Evolutionary conservation across 2,888 invertebrate species (phyloP), one percentile per base, ranked within the genome.

Genomic region (Morpho achilles): DNA sequence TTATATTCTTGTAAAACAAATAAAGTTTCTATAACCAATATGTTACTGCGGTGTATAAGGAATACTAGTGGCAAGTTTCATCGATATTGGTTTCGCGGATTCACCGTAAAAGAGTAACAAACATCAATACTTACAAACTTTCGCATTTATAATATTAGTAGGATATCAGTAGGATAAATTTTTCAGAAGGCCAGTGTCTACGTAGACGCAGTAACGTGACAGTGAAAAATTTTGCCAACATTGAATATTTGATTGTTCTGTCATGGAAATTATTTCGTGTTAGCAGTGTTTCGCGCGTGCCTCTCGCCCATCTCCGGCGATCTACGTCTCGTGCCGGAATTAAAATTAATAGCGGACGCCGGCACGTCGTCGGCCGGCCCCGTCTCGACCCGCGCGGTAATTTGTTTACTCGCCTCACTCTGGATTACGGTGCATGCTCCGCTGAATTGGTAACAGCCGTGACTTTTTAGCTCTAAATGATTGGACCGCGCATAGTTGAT

Each of bases 361-460:
- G 78, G 65, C 82, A 73, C 77, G 78, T 77, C 80, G 78, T 77
- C 79, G 77, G 74, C 74, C 75, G 75, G 69, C 73, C 75, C 79
- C 74, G 74, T 76, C 74, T 74, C 76, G 76, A 76, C 80, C 74
- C 75, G 70, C 70, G 75, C 73, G 73, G 87, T 88, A 88, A 89
- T 88, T 89, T 89, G 89, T 89, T 89, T 89, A 88, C 87, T 84
- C 82, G 83, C 78, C 84, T 80, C 82, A 79, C 80, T 77, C 77
- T 71, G 88, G 88, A 89, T 89, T 88, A 89, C 82, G 81, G 79
- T 78, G 87, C 79, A 80, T 79, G 87, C 87, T 84, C 78, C 79
- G 77, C 74, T 86, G 86, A 87, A 87, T 88, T 80, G 83, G 82
- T 82, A 87, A 87, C 82, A 77, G 77, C 74, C 73, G 75, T 83